Evolutionary conservation across 2,797 vertebrate species (phyloP).

Genomic region (Passerculus sandwichensis): DNA sequence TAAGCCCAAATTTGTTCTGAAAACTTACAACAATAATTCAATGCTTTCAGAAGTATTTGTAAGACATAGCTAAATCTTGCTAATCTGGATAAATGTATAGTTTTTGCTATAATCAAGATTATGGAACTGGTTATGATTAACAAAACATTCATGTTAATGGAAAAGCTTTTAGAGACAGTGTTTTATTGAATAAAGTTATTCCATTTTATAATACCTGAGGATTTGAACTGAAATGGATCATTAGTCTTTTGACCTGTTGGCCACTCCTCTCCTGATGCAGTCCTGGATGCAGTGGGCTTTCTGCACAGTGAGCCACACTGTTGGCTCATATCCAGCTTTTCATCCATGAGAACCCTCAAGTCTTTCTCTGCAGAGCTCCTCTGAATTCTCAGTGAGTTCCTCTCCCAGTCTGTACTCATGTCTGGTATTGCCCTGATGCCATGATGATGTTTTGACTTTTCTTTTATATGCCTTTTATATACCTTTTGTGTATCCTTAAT

Average conservation of each 20-base stretch:
- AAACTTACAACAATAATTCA: background rate
- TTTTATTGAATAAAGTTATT: background rate
- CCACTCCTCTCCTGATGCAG: background rate
- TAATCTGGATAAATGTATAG: background rate
- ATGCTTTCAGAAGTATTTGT: background rate
- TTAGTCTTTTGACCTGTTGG: background rate
- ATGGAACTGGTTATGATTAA: background rate
- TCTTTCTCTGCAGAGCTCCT: background rate
- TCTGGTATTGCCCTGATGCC: background rate
- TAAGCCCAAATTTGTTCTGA: background rate
- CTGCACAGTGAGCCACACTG: background rate
- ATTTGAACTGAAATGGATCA: background rate
- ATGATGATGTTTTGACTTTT: background rate
- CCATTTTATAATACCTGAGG: background rate
- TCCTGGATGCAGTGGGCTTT: background rate
- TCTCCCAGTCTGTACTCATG: background rate
- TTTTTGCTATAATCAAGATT: background rate
- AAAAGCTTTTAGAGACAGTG: background rate
- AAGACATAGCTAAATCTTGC: background rate
- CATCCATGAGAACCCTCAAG: rapidly evolving
- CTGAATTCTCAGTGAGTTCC: background rate
- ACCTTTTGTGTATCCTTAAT: background rate
- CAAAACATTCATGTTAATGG: background rate
- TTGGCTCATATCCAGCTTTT: background rate
- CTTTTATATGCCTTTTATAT: background rate